phyloP scores from a whole-genome alignment of 2,888 invertebrate genomes.

The Hypercompe scribonia region DNA sequence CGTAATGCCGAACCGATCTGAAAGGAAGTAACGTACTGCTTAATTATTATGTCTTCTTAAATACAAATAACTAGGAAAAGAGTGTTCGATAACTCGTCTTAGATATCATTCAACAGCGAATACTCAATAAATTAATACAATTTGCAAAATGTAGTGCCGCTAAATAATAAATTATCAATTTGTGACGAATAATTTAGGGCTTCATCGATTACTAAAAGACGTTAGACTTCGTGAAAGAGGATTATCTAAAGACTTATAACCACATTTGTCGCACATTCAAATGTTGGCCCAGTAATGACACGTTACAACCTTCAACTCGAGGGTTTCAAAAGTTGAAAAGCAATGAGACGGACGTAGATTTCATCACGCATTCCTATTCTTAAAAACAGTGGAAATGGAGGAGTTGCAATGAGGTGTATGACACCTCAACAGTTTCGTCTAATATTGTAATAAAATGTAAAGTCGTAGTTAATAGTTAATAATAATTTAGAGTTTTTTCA shows the following conservation, averaged over 20 bases:
- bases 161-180: background rate
- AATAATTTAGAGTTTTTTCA: background rate
- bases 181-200: background rate
- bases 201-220: background rate
- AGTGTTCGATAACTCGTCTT: too few species aligned
- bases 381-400: background rate
- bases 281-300: background rate
- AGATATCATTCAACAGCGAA: background rate
- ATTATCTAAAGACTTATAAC: background rate
- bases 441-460: too few species aligned
- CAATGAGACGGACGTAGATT: background rate
- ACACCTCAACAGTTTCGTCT: background rate
- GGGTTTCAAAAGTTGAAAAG: background rate
- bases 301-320: background rate
- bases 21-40: too few species aligned
- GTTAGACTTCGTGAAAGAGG: background rate
- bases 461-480: too few species aligned
- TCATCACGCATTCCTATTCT: background rate
- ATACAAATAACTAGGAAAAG: too few species aligned
- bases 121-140: background rate
- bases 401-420: background rate
- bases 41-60: too few species aligned
- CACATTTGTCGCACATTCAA: background rate
- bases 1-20: background rate
- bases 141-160: background rate